These are phyloP conservation scores for Dryocosmus kuriphilus DNA, from an alignment of 2,888 invertebrate species.

Conservation along the genomic window DNA sequence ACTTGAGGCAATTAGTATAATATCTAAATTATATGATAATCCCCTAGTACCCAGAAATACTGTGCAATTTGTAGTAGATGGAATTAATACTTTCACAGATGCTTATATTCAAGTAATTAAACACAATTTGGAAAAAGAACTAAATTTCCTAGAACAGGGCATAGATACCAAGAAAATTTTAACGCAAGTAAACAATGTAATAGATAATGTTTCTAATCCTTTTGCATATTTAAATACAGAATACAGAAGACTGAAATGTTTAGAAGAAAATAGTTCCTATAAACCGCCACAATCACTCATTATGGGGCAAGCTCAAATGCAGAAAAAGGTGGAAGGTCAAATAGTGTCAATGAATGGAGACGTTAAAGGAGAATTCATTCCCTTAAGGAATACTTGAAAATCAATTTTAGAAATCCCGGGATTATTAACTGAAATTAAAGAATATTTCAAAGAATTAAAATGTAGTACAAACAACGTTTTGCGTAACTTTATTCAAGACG, in stretches of 20 bases:
- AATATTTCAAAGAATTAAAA: neutral
- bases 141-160: too few species aligned
- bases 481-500: conserved; percentile 10
- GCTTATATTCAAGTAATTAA: too few species aligned
- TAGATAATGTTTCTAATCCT: conserved; percentile 31
- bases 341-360: conserved; percentile 13
- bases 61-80: too few species aligned
- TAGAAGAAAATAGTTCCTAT: conserved; percentile 25
- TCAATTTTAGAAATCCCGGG: conserved; percentile 4
- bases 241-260: conserved; percentile 37
- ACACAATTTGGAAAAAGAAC: too few species aligned
- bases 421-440: conserved; percentile 14
- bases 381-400: conserved; percentile 28
- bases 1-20: too few species aligned
- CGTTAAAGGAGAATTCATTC: neutral
- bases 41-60: too few species aligned
- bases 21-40: too few species aligned
- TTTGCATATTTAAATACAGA: conserved; percentile 31
- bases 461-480: neutral
- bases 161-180: neutral
- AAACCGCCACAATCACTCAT: conserved; percentile 2
- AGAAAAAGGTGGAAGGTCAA: neutral
- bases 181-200: neutral
- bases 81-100: too few species aligned
- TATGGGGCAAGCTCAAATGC: neutral